Conservation (phyloP, 2,113 vertebrate species). For the Ceyx cyanopectus region DNA sequence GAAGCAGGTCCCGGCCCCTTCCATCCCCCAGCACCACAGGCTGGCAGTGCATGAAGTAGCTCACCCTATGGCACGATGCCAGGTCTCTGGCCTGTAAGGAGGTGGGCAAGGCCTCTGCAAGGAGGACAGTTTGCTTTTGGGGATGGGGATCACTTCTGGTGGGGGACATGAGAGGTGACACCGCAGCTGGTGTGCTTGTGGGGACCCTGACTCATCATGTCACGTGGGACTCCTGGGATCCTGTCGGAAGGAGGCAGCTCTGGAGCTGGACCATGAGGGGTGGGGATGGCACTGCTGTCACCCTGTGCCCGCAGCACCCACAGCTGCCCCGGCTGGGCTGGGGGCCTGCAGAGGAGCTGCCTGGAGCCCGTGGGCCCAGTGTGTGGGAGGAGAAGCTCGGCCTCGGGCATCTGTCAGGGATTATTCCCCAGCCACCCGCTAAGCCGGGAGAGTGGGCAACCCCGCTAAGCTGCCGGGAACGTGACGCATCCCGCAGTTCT, state of each 20-base stretch:
- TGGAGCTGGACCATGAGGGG: neutral
- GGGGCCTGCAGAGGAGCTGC: neutral
- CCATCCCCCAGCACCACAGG: rapidly evolving
- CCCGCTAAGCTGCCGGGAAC: rapidly evolving
- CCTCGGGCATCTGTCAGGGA: rapidly evolving
- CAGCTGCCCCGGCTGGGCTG: rapidly evolving
- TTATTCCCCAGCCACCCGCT: neutral
- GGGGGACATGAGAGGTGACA: neutral
- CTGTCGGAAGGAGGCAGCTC: neutral
- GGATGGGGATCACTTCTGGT: rapidly evolving
- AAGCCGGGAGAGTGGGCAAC: rapidly evolving
- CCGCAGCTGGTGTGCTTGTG: neutral
- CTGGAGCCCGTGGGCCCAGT: rapidly evolving
- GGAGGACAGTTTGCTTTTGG: neutral
- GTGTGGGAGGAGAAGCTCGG: neutral
- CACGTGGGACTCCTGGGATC: neutral
- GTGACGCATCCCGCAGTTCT: neutral
- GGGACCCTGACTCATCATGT: rapidly evolving
- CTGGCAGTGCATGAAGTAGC: neutral
- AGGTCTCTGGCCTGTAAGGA: rapidly evolving
- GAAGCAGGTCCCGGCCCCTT: neutral
- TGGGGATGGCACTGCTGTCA: rapidly evolving
- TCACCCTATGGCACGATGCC: rapidly evolving
- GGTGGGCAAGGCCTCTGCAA: neutral
- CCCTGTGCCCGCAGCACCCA: rapidly evolving